Base-by-base conservation (phyloP, 2,113 vertebrate species). In the Lepus americanus region DNA sequence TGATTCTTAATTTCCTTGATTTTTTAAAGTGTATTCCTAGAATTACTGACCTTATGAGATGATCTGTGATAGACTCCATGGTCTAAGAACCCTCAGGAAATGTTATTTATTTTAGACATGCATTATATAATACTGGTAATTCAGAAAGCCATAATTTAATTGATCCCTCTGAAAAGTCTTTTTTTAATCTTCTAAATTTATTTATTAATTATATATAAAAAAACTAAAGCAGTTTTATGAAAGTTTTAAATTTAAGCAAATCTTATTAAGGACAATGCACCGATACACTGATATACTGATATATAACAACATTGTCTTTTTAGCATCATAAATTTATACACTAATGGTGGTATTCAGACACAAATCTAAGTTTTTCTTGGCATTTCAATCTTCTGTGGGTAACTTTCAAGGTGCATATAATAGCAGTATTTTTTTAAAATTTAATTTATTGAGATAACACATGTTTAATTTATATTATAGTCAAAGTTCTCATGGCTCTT, bases 201-300 rank as follows among this genome's bases (percentile, higher is more conserved):
- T 83, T 2, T 49, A 73, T 36, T 80, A 7, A 27, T 36, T 96
- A 44, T 92, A 92, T 88, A 13, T n/a, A 64, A 96, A 66, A n/a
- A 87, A 64, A 13, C 2, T 25, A 64, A 74, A 66, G 6, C 36
- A 92, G 90, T 81, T 61, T 92, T 84, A 77, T 9, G 49, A 17
- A 69, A 70, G 5, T 27, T 89, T 94, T 97, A 92, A 77, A 22
- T 69, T 73, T 94, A 86, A 19, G 76, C 27, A 95, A 94, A 94
- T 94, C 39, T 93, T 96, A 94, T 93, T 83, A 96, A 89, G 11
- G 39, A 88, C 17, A 79, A 73, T 8, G n/a, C n/a, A 96, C 81
- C 94, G 76, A 87, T 76, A 76, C 36, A 80, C 44, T 44, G 44
- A 44, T 44, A 44, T 44, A 39, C 39, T 39, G 39, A 39, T 39